Conservation (phyloP, 2,888 invertebrate genomes). For the Colletes collaris region DNA sequence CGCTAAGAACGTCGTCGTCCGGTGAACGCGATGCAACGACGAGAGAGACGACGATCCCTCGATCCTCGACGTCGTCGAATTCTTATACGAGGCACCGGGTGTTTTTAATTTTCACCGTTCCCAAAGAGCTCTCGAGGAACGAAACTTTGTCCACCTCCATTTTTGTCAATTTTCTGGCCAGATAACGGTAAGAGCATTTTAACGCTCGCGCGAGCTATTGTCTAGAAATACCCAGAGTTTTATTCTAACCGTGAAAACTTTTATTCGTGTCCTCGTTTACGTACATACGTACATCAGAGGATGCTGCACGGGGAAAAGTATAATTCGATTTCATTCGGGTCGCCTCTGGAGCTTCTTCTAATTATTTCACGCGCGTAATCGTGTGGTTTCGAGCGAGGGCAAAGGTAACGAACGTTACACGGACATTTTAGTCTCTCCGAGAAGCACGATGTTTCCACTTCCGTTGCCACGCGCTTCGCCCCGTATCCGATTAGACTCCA, state of each 20-base stretch:
- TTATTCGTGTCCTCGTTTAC: not conserved
- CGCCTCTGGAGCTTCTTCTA: not conserved
- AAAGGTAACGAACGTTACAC: no score
- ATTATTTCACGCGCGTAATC: constrained; percentile 34
- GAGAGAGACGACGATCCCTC: constrained; percentile 31
- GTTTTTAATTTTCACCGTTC: constrained; percentile 1
- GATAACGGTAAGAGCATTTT: no score
- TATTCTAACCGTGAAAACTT: no score
- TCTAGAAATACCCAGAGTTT: no score
- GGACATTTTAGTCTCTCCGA: no score
- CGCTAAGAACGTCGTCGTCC: constrained; percentile 28
- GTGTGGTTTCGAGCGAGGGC: not conserved
- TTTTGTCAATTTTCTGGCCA: no score
- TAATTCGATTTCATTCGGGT: constrained; percentile 22
- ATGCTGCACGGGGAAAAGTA: not conserved
- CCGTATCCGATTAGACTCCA: not conserved
- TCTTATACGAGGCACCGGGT: not conserved
- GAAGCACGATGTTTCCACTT: not conserved
- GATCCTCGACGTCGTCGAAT: constrained; percentile 20
- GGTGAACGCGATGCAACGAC: constrained; percentile 29
- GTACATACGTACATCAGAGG: not conserved
- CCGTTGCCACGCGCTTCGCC: not conserved
- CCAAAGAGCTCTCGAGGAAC: no score
- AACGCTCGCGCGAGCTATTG: no score
- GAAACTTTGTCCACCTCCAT: no score